phyloP scores from a whole-genome alignment of 2,113 vertebrate genomes.

The Thermophis baileyi region DNA sequence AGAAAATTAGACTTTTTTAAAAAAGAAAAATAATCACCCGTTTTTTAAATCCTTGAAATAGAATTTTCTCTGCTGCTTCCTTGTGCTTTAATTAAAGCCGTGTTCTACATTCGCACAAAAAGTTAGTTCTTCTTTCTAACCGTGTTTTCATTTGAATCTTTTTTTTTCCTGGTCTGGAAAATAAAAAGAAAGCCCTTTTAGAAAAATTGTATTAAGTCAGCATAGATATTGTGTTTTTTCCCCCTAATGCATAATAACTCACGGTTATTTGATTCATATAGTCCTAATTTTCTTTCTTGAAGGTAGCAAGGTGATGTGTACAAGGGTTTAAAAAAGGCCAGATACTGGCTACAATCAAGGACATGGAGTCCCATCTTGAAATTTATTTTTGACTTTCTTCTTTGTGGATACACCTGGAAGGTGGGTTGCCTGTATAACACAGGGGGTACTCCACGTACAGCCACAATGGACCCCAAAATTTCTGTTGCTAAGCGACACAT shows the following conservation, averaged over 20 bases:
- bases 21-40: background rate
- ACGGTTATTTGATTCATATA: background rate
- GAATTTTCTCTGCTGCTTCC: background rate
- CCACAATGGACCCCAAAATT: too few relatives aligned
- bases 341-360: too few relatives aligned
- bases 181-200: background rate
- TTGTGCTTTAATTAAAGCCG: background rate
- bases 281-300: conserved; percentile 15
- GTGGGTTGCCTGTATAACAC: conserved; percentile 23
- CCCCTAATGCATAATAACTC: background rate
- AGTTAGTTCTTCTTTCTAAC: too few relatives aligned
- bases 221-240: background rate
- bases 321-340: too few relatives aligned
- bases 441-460: too few relatives aligned
- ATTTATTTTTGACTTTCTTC: background rate
- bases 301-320: background rate
- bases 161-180: conserved; percentile 21
- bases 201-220: conserved; percentile 25
- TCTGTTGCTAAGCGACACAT: too few relatives aligned
- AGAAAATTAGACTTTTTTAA: background rate
- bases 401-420: conserved; percentile 21
- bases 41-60: background rate
- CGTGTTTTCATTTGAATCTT: conserved; percentile 1
- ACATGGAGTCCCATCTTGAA: background rate
- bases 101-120: background rate